phyloP scores from a whole-genome alignment of 1,140 invertebrate genomes.

The Calliphora vicina region DNA sequence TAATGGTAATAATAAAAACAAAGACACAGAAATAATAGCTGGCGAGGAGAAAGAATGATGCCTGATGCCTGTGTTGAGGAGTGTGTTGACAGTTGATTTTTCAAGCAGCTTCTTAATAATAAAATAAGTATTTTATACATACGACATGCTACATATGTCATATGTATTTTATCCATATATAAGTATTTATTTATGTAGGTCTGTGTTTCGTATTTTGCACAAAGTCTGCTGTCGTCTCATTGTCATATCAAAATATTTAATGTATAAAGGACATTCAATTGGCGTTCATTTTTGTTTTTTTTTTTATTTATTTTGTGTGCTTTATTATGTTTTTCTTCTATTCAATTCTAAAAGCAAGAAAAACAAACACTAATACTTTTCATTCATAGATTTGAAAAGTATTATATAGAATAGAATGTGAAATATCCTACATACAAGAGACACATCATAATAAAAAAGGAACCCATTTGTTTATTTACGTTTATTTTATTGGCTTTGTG shows the following conservation, averaged over 20 bases:
- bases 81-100: neutral
- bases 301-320: neutral
- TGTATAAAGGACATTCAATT: constrained; percentile 28
- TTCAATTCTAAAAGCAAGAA: neutral
- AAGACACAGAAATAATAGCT: neutral
- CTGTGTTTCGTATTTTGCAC: neutral
- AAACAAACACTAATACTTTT: constrained; percentile 7
- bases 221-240: constrained; percentile 31
- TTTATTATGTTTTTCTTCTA: neutral
- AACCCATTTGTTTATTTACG: neutral
- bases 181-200: neutral
- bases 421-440: neutral
- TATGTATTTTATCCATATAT: neutral
- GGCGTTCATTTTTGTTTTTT: neutral
- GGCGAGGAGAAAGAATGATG: neutral
- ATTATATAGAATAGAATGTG: neutral
- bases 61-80: neutral
- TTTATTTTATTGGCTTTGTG: constrained; percentile 5
- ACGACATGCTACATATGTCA: no score
- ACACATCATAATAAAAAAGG: neutral
- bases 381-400: neutral
- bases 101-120: neutral
- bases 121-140: neutral
- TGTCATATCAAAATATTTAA: constrained; percentile 33
- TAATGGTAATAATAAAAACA: constrained; percentile 16